Evolutionary conservation across 1,140 invertebrate species (phyloP), one percentile per base, ranked within the genome.

Genomic region (Drosophila sechellia): DNA sequence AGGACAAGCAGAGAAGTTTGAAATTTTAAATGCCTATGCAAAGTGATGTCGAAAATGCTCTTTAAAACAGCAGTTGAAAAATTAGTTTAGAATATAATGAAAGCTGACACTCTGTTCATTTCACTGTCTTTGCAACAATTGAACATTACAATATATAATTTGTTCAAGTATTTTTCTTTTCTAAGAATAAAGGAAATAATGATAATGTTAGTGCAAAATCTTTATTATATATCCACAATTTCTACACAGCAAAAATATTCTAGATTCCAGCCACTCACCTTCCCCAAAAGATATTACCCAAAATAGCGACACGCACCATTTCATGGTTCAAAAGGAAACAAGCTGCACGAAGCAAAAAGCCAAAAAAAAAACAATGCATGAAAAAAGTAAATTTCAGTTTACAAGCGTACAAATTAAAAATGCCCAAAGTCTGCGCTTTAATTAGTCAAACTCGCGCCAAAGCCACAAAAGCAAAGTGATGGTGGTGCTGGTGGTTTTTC

Each of bases 321-420:
- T 56, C 68, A 77, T 74, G 86, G 80, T 75, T 78, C 81, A 83
- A 91, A 91, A 83, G 81, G 89, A 86, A 91, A 91, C 89, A 78
- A 77, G 81, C 89, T 83, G 89, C 89, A 91, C 81, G 89, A 85
- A 81, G 58, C 52, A 45, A 34, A 49, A 55, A 27, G 17, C 71
- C 39, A 8, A 50, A 39, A 60, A 68, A 42, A 34, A 68, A 64
- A 65, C 58, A 52, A 66, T 52, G 58, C 46, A 20, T 66, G 25
- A 74, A 87, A 77, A 87, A 80, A 56, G 81, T 86, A 89, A 83
- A 89, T 87, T 87, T 84, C 50, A 80, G 84, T 89, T 89, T 89
- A 89, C 84, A 89, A 89, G 84, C 84, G 84, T 89, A 89, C 84
- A 89, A 89, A 89, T 89, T 89, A 89, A 89, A 89, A 89, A 89